Conservation (phyloP, 2,113 vertebrate genomes). For the Ranitomeya variabilis region DNA sequence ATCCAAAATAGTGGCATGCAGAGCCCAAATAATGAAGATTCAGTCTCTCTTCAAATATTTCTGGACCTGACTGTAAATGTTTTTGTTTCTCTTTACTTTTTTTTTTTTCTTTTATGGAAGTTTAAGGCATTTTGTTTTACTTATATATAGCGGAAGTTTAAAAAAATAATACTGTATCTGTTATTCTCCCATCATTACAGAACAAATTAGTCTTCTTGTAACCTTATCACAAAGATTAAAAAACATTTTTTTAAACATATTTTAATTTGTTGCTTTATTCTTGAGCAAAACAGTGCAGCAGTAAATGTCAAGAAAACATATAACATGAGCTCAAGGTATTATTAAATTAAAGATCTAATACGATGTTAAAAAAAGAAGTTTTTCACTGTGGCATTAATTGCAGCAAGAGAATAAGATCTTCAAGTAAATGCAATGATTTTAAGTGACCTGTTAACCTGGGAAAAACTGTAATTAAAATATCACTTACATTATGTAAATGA, state of each 20-base stretch:
- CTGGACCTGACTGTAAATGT: too few species aligned
- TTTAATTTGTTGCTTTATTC: not conserved
- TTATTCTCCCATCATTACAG: not conserved
- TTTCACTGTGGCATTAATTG: slow-evolving; percentile 1
- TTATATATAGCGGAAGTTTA: not conserved
- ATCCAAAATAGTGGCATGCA: too few species aligned
- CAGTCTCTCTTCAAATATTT: too few species aligned
- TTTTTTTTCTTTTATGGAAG: not conserved
- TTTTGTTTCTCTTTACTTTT: not conserved
- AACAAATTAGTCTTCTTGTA: not conserved
- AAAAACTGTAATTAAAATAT: slow-evolving; percentile 29
- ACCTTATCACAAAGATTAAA: not conserved
- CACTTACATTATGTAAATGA: slow-evolving; percentile 26
- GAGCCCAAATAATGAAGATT: too few species aligned
- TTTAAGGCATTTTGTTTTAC: not conserved
- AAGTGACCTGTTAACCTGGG: slow-evolving; percentile 24
- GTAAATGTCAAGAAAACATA: not conserved
- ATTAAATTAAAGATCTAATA: slow-evolving; percentile 3
- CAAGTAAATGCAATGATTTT: slow-evolving; percentile 30
- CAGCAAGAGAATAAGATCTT: not conserved
- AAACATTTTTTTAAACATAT: not conserved
- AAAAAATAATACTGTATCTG: not conserved
- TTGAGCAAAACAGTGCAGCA: not conserved
- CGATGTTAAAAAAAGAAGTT: not conserved
- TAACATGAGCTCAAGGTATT: not conserved